Percentiles rank a stretch among this genome's conserved stretches.
phyloP scores from a whole-genome alignment of 2,888 invertebrate genomes.

The Drosophila putrida region DNA sequence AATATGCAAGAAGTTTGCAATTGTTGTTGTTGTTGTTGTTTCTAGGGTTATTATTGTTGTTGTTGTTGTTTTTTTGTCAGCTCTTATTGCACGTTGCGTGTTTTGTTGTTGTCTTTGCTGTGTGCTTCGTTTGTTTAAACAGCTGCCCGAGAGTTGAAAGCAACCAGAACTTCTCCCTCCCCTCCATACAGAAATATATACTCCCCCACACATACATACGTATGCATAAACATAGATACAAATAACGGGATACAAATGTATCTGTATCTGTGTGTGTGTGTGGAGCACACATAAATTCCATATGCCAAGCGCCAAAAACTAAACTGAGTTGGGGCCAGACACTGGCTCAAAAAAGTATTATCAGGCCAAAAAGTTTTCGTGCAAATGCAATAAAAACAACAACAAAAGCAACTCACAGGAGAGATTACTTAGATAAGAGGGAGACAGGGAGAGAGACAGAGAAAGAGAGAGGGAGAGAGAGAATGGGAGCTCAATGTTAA shows the following conservation, averaged over 20 bases:
- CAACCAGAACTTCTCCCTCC: conserved; percentile 31
- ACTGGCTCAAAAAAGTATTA: conserved; percentile 63
- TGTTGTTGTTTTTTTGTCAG: conserved; percentile 9
- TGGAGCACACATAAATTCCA: conserved; percentile 64
- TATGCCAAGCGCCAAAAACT: conserved; percentile 68
- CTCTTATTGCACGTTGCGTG: conserved; percentile 23
- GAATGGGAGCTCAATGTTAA: not conserved
- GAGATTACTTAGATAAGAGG: conserved; percentile 38
- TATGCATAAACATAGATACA: conserved; percentile 67
- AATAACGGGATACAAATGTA: conserved; percentile 56
- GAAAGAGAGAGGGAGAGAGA: too few relatives aligned
- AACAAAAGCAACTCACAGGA: conserved; percentile 35
- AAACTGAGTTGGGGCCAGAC: conserved; percentile 29
- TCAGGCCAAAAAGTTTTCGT: conserved; percentile 51
- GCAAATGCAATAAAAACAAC: conserved; percentile 53
- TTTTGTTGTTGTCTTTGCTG: not conserved
- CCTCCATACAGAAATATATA: conserved; percentile 20
- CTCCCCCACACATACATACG: conserved; percentile 1
- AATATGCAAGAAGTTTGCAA: conserved; percentile 37
- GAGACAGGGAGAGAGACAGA: not conserved
- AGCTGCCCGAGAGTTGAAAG: conserved; percentile 63
- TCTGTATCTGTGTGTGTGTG: conserved; percentile 13
- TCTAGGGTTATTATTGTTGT: conserved; percentile 13
- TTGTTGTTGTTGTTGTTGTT: conserved; percentile 18
- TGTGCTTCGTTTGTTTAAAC: conserved; percentile 68